Conservation (phyloP, 2,113 vertebrate genomes). For the Sinocyclocheilus anshuiensis region DNA sequence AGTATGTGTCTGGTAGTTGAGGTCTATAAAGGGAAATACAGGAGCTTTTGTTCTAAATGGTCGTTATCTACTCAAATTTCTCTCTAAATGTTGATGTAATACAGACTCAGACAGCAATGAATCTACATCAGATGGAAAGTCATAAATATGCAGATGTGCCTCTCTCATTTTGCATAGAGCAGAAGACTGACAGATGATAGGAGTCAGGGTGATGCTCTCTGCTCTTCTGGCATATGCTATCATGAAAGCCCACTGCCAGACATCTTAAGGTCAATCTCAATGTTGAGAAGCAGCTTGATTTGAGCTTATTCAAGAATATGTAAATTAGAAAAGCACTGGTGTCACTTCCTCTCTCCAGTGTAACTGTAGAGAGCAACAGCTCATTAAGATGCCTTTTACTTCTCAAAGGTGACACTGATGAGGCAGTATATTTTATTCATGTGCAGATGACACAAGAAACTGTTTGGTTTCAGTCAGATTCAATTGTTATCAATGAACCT, state of each 20-base stretch:
- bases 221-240: conserved; percentile 31
- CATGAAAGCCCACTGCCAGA: conserved; percentile 25
- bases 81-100: conserved; percentile 1
- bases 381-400: conserved; percentile 29
- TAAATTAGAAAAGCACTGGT: conserved; percentile 1
- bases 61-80: neutral
- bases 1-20: neutral
- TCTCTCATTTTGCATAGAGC: conserved; percentile 6
- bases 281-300: conserved; percentile 25
- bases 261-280: conserved; percentile 43
- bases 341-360: neutral
- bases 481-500: neutral
- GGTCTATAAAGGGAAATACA: neutral
- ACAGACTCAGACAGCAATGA: conserved; percentile 3
- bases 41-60: conserved; percentile 23
- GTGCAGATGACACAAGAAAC: conserved; percentile 12
- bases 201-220: conserved; percentile 36
- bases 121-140: conserved; percentile 8
- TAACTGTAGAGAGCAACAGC: neutral
- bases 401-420: conserved; percentile 33
- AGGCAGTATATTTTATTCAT: conserved; percentile 34
- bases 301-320: conserved; percentile 48
- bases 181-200: conserved; percentile 36
- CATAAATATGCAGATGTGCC: conserved; percentile 47
- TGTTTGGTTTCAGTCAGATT: conserved; percentile 14